Evolutionary conservation across 2,113 vertebrate genomes (phyloP), one percentile per base, ranked within the genome.

Genomic region (Austrofundulus limnaeus): DNA sequence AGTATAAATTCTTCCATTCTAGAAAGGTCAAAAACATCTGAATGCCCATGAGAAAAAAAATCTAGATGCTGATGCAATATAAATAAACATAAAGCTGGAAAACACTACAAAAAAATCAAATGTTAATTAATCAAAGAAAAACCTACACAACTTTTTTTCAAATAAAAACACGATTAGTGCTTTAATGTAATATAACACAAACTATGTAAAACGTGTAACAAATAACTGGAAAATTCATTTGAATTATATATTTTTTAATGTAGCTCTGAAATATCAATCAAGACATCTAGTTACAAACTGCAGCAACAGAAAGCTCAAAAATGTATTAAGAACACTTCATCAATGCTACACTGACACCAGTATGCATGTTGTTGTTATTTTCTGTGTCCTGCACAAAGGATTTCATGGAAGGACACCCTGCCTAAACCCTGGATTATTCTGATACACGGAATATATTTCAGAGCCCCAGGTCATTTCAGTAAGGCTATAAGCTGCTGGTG

Each of bases 11-110:
- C 8, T 72, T 82, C 75, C 69, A 73, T 80, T 63, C 61, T 64
- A 50, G 55, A 54, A 38, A 48, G 58, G 69, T 61, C 31, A 55
- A 55, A 51, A 21, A 54, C 41, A 80, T 63, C 54, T 75, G 43
- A 90, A 90, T 88, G 80, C 85, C 78, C 71, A 23, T 73, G 28
- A 79, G 65, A 85, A 43, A 67, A 61, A 11, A 80, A 82, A 4
- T 34, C 31, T 2, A 34, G 9, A 10, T 34, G 10, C n/a, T 58
- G 11, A 55, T 72, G 63, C 58, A 65, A 80, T 59, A 70, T 39
- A 28, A 73, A 66, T 52, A 39, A 61, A 78, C 67, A 24, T 53
- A 45, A 71, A 65, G 49, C 17, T 20, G 31, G 31, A 34, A 20
- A 69, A 71, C 25, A 58, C 39, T 70, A 67, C 45, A 3, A 71